Evolutionary conservation across 2,113 vertebrate species (phyloP), one percentile per base, ranked within the genome.

Genomic region (Dolichotis patagonum): DNA sequence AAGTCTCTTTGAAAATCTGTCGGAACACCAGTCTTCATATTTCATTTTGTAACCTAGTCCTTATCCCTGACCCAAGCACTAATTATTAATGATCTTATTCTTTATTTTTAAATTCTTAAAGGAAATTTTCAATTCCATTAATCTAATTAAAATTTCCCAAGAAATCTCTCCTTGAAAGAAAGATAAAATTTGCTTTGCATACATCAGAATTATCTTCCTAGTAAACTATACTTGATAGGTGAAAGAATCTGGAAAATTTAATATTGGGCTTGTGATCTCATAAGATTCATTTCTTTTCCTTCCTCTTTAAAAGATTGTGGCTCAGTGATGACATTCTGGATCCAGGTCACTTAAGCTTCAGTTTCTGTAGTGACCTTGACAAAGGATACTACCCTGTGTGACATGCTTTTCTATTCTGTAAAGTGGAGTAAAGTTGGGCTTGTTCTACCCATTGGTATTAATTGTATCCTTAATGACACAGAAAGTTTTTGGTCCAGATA

Each of bases 81-180:
- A 28, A 91, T 90, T 94, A 96, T 82, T 97, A 97, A 98, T 78
- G 93, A 78, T 92, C 3, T 93, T 94, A 97, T 98, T 95, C 77
- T 73, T 98, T 97, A 88, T 88, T 98, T 83, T 83, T 93, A 91
- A 95, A 88, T 96, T 96, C 98, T 98, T 98, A 96, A 98, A 98
- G 98, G 17, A 97, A 85, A 93, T 75, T 77, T 87, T 94, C 84
- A 96, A 1, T 96, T 95, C 92, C 73, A 92, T 88, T 96, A 88
- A 81, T 49, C 65, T 97, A 65, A 94, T 92, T 96, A 89, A 94
- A 96, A 60, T 80, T 63, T 92, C 91, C 86, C 84, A 95, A 96
- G 97, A 87, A 98, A 90, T 56, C 75, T 95, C 89, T 98, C 95
- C 97, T 96, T 97, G 91, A 97, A 97, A 97, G 93, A 93, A 77